These are phyloP conservation scores for Megastigmus dorsalis DNA, from an alignment of 2,888 invertebrate genomes.

Conservation along the genomic window DNA sequence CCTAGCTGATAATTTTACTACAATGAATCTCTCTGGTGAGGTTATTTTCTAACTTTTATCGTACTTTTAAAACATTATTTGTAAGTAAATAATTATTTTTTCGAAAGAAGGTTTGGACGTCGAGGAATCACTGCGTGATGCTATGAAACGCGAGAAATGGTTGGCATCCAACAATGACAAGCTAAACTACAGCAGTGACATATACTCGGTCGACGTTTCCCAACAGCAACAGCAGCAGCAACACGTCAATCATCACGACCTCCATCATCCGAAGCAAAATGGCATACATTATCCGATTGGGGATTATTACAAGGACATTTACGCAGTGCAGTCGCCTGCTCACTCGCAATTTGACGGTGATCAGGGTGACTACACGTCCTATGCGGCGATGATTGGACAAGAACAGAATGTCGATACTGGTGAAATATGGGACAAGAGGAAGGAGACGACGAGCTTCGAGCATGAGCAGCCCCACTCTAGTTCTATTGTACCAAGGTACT, in stretches of 20 bases:
- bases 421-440: slow-evolving; percentile 74
- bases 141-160: slow-evolving; percentile 69
- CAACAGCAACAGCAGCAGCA: slow-evolving; percentile 67
- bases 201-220: slow-evolving; percentile 68
- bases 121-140: slow-evolving; percentile 64
- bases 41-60: background rate
- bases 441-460: slow-evolving; percentile 80
- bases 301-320: slow-evolving; percentile 71
- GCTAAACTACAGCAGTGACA: slow-evolving; percentile 66
- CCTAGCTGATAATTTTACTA: slow-evolving; percentile 67
- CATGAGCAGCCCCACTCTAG: slow-evolving; percentile 77
- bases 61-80: background rate
- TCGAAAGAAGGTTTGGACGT: slow-evolving; percentile 59
- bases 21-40: slow-evolving; percentile 61
- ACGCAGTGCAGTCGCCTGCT: slow-evolving; percentile 67
- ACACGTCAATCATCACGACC: slow-evolving; percentile 1
- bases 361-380: slow-evolving; percentile 69
- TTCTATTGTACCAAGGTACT: slow-evolving; percentile 70
- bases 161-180: slow-evolving; percentile 64
- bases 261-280: slow-evolving; percentile 64
- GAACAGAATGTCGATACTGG: slow-evolving; percentile 73
- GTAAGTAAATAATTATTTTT: background rate
- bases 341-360: slow-evolving; percentile 71
- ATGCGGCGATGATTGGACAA: slow-evolving; percentile 69
- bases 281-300: slow-evolving; percentile 57